Conservation (phyloP, 2,888 invertebrate genomes). For the Noctua pronuba region DNA sequence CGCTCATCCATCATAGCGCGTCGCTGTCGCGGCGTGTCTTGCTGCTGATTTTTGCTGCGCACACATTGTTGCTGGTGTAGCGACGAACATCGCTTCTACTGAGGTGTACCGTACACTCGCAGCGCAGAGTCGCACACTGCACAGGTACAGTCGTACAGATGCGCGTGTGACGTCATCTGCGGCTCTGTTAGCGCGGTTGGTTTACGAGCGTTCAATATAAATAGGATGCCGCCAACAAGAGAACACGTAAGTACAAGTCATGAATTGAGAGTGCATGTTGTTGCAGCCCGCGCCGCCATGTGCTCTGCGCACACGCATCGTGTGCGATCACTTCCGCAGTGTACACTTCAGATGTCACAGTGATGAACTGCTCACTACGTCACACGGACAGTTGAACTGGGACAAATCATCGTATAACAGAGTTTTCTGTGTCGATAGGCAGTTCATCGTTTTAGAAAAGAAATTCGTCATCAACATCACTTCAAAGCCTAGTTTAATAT, state of each 20-base stretch:
- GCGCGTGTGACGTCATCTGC: conserved; percentile 33
- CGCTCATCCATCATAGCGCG: conserved; percentile 3
- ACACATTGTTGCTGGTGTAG: conserved; percentile 25
- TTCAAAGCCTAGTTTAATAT: conserved; percentile 10
- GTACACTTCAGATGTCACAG: conserved; percentile 20
- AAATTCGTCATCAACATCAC: not conserved
- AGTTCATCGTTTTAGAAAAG: not conserved
- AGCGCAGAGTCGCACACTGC: not conserved
- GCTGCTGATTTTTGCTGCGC: conserved; percentile 32
- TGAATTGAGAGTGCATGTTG: conserved; percentile 38
- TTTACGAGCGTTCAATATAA: conserved; percentile 46
- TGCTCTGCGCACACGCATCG: conserved; percentile 18
- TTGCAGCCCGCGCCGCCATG: not conserved
- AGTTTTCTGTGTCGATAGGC: not conserved
- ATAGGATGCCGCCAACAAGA: conserved; percentile 56
- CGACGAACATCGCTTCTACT: conserved; percentile 9
- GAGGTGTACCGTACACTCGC: conserved; percentile 2
- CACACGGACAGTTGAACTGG: conserved; percentile 12
- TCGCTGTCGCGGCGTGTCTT: conserved; percentile 19
- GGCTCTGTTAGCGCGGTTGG: not conserved
- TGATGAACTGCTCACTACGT: conserved; percentile 18
- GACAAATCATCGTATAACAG: too few species aligned
- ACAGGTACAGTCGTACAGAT: not conserved
- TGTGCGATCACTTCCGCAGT: conserved; percentile 35
- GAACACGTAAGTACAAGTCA: conserved; percentile 12